Evolutionary conservation across 2,113 vertebrate genomes (phyloP).

Genomic region (Ranitomeya imitator): DNA sequence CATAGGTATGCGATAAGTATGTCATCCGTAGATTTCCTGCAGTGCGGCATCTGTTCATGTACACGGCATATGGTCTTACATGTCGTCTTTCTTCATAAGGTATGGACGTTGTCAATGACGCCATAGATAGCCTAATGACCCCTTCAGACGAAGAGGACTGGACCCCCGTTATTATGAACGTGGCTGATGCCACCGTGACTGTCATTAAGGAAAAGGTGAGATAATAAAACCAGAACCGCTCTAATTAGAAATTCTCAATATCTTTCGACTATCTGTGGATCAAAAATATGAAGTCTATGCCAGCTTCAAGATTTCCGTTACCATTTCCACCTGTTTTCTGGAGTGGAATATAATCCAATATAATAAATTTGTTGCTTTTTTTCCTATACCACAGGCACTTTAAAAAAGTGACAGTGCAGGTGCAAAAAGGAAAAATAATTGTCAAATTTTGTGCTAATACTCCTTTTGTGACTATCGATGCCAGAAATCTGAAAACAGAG

Average conservation of each 20-base stretch:
- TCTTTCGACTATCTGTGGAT: neutral
- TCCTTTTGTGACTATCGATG: too few species aligned
- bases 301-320: too few species aligned
- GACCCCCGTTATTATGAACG: constrained; percentile 90
- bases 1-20: constrained; percentile 78
- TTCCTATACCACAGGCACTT: too few species aligned
- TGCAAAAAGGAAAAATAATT: too few species aligned
- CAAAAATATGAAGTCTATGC: too few species aligned
- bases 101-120: constrained; percentile 93
- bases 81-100: constrained; percentile 71
- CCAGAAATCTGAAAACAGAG: too few species aligned
- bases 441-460: too few species aligned
- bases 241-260: neutral
- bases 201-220: constrained; percentile 90
- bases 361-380: too few species aligned
- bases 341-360: too few species aligned
- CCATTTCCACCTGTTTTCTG: too few species aligned
- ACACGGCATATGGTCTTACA: neutral
- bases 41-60: neutral
- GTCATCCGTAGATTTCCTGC: neutral
- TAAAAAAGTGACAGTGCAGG: too few species aligned
- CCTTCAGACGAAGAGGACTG: constrained; percentile 88
- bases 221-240: neutral
- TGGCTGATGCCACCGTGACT: constrained; percentile 93
- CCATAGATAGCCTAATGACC: constrained; percentile 86